Percentiles rank a stretch among this genome's conserved stretches.
Conservation (phyloP, 2,113 vertebrate genomes). For the Drymodes brunneopygia region DNA sequence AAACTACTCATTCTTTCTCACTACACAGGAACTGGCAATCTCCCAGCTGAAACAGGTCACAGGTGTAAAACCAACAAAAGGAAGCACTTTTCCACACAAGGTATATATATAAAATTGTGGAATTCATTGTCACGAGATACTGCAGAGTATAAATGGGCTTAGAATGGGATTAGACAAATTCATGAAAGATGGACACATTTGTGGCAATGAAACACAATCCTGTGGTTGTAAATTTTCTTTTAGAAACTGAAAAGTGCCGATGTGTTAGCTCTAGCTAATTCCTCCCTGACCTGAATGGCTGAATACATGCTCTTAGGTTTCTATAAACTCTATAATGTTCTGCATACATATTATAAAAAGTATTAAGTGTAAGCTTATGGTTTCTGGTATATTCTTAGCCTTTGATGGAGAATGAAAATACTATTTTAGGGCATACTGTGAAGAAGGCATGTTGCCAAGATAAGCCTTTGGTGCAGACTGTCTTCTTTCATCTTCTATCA, state of each 20-base stretch:
- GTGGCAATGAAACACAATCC: not conserved
- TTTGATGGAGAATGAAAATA: slow-evolving; percentile 42
- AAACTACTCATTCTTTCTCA: not conserved
- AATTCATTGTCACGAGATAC: not conserved
- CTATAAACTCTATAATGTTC: slow-evolving; percentile 4
- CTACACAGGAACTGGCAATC: not conserved
- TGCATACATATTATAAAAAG: slow-evolving; percentile 8
- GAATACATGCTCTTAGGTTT: not conserved
- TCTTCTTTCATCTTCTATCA: slow-evolving; percentile 34
- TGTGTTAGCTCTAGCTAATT: not conserved
- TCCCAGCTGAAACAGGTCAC: slow-evolving; percentile 22
- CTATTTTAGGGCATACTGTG: slow-evolving; percentile 50
- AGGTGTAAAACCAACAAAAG: slow-evolving; percentile 42
- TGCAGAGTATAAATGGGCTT: not conserved
- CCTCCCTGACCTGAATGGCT: not conserved
- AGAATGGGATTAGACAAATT: slow-evolving; percentile 27
- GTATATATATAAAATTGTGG: not conserved
- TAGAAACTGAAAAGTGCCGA: not conserved
- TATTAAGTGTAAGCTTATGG: slow-evolving; percentile 57
- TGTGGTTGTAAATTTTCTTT: slow-evolving; percentile 24
- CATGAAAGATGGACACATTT: not conserved
- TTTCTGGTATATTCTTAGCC: slow-evolving; percentile 64
- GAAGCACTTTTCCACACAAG: not conserved
- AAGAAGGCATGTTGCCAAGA: slow-evolving; percentile 55
- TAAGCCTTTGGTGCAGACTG: slow-evolving; percentile 48